Evolutionary conservation across 2,888 invertebrate species (phyloP), one percentile per base, ranked within the genome.

Genomic region (Pandemis heparana): DNA sequence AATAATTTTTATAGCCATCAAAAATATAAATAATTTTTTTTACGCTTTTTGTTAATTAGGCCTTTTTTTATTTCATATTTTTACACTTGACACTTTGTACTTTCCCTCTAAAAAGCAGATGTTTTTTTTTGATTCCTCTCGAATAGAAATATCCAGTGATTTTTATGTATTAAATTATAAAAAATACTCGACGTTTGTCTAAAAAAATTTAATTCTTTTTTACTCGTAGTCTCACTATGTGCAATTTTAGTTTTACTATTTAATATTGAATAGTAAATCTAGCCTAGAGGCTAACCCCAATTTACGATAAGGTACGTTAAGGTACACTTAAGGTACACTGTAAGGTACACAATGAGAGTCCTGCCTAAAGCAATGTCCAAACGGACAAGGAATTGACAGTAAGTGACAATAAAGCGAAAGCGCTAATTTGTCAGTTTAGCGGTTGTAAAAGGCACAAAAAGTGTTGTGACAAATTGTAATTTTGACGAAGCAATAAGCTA

Each of bases 331-430:
- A 66, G 66, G 18, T 56, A 56, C 66, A 64, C 41, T 32, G 18
- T 70, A 70, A 64, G 64, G 70, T 70, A 64, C 63, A 61, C 43
- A 53, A 71, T 9, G 72, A 62, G 67, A 62, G 51, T 71, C 60
- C 71, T 71, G 71, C 67, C 72, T 68, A 48, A 32, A 72, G 67
- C 67, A 43, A 63, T 8, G 72, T 68, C 56, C 56, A 5, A 16
- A 23, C 39, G 62, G 67, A 56, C 67, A 12, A 67, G 72, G 72
- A 72, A 72, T 72, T 72, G 72, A 72, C 68, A 63, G 53, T 71
- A 66, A 46, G 72, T 68, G 72, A 72, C 72, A 72, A 72, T 72
- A 72, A 72, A 10, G 46, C 41, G 39, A 59, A 59, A 46, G 43
- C 16, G 59, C 70, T 46, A 46, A 56, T 23, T 43, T 56, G 62